These are phyloP conservation scores for Mamestra brassicae DNA, from an alignment of 2,888 invertebrate species.

Conservation along the genomic window DNA sequence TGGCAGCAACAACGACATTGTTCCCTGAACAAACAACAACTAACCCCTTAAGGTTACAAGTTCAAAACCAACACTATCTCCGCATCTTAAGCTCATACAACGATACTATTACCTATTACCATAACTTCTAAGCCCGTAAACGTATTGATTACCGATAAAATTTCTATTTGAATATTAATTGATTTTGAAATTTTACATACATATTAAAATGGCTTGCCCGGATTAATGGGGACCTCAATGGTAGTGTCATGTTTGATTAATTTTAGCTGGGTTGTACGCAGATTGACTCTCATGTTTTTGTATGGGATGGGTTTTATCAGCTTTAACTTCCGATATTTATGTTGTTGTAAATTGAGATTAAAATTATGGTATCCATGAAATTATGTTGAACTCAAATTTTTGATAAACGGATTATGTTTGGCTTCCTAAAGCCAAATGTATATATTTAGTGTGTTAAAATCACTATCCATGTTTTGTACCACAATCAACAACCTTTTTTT, in stretches of 20 bases:
- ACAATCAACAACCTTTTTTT: no score
- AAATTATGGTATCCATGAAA: not conserved
- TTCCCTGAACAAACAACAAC: not conserved
- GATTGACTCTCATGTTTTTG: constrained; percentile 49
- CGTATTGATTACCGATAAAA: constrained; percentile 67
- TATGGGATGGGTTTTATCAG: constrained; percentile 23
- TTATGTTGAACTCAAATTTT: not conserved
- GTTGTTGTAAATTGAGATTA: constrained; percentile 6
- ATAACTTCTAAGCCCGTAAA: constrained; percentile 49
- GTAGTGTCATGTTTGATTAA: constrained; percentile 64
- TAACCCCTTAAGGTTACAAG: constrained; percentile 1
- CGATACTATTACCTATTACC: constrained; percentile 47
- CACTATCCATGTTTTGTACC: no score
- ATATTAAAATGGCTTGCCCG: constrained; percentile 57
- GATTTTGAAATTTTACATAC: constrained; percentile 67
- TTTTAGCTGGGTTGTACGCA: constrained; percentile 46
- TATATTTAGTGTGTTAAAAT: no score
- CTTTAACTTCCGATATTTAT: constrained; percentile 35
- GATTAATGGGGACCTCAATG: constrained; percentile 54
- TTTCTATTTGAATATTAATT: constrained; percentile 70
- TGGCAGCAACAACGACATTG: not conserved
- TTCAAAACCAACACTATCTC: constrained; percentile 32
- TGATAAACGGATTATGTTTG: not conserved
- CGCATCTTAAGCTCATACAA: constrained; percentile 10
- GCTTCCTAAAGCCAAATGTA: no score